Evolutionary conservation across 2,113 vertebrate species (phyloP).

Genomic region (Cyrtonyx montezumae): DNA sequence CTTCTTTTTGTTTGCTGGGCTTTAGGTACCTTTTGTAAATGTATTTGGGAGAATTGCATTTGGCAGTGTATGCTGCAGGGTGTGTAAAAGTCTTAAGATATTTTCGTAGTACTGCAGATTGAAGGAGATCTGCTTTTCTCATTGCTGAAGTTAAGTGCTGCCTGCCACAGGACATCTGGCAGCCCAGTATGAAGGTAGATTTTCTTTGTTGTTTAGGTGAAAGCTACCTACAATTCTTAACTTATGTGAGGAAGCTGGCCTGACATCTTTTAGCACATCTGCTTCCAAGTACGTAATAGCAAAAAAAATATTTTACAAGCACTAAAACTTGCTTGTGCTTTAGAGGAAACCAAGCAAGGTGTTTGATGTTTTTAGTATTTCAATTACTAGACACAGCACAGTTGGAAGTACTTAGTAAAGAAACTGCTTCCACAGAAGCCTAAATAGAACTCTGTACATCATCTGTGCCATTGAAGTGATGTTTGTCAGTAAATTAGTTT

Average conservation of each 20-base stretch:
- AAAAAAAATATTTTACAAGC: not conserved
- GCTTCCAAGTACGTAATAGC: not conserved
- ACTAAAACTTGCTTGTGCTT: not conserved
- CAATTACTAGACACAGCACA: constrained; percentile 2
- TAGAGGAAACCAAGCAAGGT: not conserved
- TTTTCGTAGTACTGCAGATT: not conserved
- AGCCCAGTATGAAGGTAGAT: not conserved
- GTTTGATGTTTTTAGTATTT: constrained; percentile 10
- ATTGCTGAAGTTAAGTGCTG: too few species aligned
- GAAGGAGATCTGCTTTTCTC: not conserved
- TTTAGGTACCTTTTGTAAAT: not conserved
- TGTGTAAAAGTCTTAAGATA: not conserved
- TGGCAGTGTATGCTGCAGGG: not conserved
- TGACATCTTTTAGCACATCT: not conserved
- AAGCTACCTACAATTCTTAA: not conserved
- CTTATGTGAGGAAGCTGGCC: not conserved
- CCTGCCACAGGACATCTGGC: not conserved
- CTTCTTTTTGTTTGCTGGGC: not conserved
- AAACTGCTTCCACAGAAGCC: not conserved
- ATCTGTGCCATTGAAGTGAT: not conserved
- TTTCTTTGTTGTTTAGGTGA: not conserved
- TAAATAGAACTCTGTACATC: not conserved
- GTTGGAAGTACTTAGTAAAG: not conserved
- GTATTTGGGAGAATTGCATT: not conserved
- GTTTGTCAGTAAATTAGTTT: not conserved